A percentile compares a stretch with the other conserved stretches of the same genome.
Evolutionary conservation across 2,113 vertebrate genomes (phyloP).

Genomic region (zebrafish (Danio rerio)): GRCz12tu NC_133178.1:14194001-14194500

Average conservation of each 20-base stretch:
- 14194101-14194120: no score
- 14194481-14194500: constrained; percentile 10
- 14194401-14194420: not conserved
- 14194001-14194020: no score
- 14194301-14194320: not conserved
- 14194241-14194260: not conserved
- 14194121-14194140: no score
- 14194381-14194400: not conserved
- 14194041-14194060: no score
- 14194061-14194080: no score
- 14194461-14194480: not conserved
- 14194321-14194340: not conserved
- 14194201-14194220: no score
- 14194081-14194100: no score
- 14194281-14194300: not conserved
- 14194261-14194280: not conserved
- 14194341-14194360: no score
- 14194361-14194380: not conserved
- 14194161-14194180: no score
- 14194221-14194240: not conserved
- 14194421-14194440: not conserved
- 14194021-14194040: no score
- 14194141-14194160: no score
- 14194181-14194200: no score
- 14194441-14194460: not conserved